phyloP scores from a whole-genome alignment of 53 echinoderm and acorn worm genomes.

The Glandiceps talaboti region DNA sequence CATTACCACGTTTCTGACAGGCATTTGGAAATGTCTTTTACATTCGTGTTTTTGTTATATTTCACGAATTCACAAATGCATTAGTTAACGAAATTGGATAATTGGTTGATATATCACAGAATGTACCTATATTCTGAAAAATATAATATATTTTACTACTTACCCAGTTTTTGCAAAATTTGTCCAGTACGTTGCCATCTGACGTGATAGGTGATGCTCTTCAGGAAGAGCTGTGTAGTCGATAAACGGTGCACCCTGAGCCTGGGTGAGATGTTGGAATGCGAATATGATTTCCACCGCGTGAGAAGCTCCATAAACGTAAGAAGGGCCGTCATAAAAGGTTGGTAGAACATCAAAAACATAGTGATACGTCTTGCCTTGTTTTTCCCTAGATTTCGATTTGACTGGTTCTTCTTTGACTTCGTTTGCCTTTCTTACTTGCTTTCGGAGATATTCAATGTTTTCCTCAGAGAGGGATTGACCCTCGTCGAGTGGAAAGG shows the following conservation, averaged over 20 bases:
- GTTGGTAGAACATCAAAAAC: neutral
- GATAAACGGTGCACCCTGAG: neutral
- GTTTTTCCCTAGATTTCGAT: neutral
- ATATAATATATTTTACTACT: too few relatives aligned
- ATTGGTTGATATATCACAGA: too few relatives aligned
- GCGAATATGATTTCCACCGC: neutral
- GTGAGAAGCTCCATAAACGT: neutral
- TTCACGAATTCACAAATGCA: too few relatives aligned
- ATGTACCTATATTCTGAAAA: too few relatives aligned
- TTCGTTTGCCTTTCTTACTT: neutral
- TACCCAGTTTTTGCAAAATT: slow-evolving; percentile 98
- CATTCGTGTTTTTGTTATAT: too few relatives aligned
- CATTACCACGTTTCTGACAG: too few relatives aligned
- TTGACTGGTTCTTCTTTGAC: too few relatives aligned
- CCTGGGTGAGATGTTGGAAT: neutral
- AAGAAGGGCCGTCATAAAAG: neutral
- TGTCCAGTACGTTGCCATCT: slow-evolving; percentile 75
- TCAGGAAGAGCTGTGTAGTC: slow-evolving; percentile 12
- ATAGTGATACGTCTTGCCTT: neutral
- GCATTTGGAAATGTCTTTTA: too few relatives aligned
- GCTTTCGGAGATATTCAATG: too few relatives aligned
- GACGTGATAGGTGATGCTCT: slow-evolving; percentile 39
- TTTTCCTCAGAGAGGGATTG: neutral
- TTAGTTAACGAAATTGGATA: too few relatives aligned
- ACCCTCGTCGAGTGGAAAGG: neutral